These are phyloP conservation scores for Brevimyrus niger DNA, from an alignment of 2,113 vertebrate species.

Conservation along the genomic window DNA sequence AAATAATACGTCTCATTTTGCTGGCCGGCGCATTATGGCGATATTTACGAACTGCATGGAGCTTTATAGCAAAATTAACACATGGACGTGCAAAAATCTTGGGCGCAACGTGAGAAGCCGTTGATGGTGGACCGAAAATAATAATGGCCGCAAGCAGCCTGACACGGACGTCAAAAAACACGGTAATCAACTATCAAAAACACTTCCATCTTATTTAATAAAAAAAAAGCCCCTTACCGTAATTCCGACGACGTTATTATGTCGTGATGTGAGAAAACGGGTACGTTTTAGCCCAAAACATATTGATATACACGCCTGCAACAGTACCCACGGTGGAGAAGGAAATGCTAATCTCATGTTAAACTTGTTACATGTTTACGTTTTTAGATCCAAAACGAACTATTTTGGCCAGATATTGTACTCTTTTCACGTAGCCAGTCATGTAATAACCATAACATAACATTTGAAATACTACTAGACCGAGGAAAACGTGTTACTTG, in stretches of 20 bases:
- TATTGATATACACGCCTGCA: not conserved
- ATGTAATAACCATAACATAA: not conserved
- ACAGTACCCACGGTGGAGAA: not conserved
- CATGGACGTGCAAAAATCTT: not conserved
- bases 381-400: not conserved
- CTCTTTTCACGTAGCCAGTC: not conserved
- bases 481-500: not conserved
- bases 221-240: not conserved
- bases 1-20: not conserved
- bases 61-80: not conserved
- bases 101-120: constrained; percentile 2
- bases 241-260: not conserved
- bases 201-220: not conserved
- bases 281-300: not conserved
- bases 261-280: not conserved
- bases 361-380: not conserved
- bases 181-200: not conserved
- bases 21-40: not conserved
- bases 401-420: not conserved
- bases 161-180: not conserved
- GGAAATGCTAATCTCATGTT: not conserved
- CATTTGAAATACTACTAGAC: not conserved
- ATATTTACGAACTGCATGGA: not conserved
- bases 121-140: constrained; percentile 18
- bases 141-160: constrained; percentile 15